Conservation (phyloP, 2,113 vertebrate species). For the Tringa solitaria region DNA sequence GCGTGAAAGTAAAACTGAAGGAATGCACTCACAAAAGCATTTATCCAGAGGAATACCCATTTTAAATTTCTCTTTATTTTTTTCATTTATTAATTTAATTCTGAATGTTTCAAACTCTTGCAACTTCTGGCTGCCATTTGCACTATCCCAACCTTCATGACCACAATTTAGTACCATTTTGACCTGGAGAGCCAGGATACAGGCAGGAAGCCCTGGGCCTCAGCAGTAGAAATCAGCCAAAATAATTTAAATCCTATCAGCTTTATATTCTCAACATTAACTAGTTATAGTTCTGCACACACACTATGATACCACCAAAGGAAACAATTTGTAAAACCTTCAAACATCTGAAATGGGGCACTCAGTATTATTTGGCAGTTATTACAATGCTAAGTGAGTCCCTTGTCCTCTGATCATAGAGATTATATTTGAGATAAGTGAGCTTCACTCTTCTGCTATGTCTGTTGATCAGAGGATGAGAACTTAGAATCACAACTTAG, state of each 20-base stretch:
- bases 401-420: not conserved
- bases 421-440: not conserved
- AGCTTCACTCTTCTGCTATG: not conserved
- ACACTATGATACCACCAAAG: not conserved
- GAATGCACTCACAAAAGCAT: not conserved
- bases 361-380: not conserved
- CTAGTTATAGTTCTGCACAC: not conserved
- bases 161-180: not conserved
- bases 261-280: not conserved
- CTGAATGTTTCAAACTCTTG: not conserved
- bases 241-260: not conserved
- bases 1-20: not conserved
- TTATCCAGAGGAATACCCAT: not conserved
- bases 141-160: not conserved
- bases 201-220: not conserved
- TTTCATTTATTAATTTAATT: not conserved
- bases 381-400: not conserved
- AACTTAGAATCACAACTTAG: not conserved
- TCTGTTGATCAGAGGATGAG: not conserved
- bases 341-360: not conserved
- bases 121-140: not conserved
- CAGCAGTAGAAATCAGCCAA: not conserved
- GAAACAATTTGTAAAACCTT: not conserved
- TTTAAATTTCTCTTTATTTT: not conserved
- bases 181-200: not conserved